Percentiles rank a stretch among this genome's conserved stretches.
These are phyloP conservation scores for Agriopis aurantiaria DNA, from an alignment of 2,888 invertebrate species.

Conservation along the genomic window DNA sequence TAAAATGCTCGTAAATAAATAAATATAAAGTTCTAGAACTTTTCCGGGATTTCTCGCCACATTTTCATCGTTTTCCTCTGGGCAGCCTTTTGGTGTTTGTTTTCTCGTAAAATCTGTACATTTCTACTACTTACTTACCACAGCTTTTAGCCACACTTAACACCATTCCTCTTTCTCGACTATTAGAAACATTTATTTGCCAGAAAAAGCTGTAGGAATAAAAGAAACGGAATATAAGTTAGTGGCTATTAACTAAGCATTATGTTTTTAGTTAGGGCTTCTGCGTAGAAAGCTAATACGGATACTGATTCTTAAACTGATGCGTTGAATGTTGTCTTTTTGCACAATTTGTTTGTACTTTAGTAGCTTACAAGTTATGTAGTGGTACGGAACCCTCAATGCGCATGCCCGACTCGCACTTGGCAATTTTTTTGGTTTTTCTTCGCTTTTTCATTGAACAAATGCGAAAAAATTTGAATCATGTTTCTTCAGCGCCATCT, in stretches of 20 bases:
- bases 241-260: not conserved
- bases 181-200: conserved; percentile 16
- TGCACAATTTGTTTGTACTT: no score
- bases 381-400: no score
- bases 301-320: no score
- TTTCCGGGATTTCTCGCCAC: not conserved
- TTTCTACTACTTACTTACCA: conserved; percentile 10
- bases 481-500: no score
- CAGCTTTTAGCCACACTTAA: conserved; percentile 24
- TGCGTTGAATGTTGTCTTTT: no score
- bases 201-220: conserved; percentile 4
- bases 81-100: conserved; percentile 13
- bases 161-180: conserved; percentile 9
- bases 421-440: no score
- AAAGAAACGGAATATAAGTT: conserved; percentile 3
- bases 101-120: conserved; percentile 24
- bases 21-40: not conserved
- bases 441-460: no score
- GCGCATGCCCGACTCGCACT: no score
- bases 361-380: no score
- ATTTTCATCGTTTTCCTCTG: conserved; percentile 15
- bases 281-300: not conserved
- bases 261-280: not conserved
- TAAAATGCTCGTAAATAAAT: not conserved
- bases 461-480: no score